Evolutionary conservation across 2,888 invertebrate species (phyloP).

Genomic region (Agrochola macilenta): DNA sequence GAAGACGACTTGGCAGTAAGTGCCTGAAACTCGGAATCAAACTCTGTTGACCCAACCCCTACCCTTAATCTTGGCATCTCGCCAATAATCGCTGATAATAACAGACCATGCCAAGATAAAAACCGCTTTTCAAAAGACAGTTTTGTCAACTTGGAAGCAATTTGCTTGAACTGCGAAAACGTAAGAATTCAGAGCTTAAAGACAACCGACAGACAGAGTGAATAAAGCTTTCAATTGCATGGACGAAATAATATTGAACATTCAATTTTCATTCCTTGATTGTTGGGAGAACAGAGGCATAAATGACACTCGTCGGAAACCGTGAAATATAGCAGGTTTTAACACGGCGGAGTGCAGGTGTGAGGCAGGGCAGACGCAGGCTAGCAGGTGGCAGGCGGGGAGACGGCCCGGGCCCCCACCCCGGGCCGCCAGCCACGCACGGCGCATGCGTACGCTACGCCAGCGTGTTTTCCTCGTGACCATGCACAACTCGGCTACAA

Average conservation of each 20-base stretch:
- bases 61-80: constrained; percentile 77
- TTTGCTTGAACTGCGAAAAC: constrained; percentile 66
- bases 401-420: constrained; percentile 36
- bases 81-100: constrained; percentile 85
- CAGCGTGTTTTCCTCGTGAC: constrained; percentile 87
- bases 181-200: constrained; percentile 35
- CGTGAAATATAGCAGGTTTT: constrained; percentile 85
- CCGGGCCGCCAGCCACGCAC: constrained; percentile 59
- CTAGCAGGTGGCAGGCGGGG: constrained; percentile 68
- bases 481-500: constrained; percentile 69
- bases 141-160: constrained; percentile 71
- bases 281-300: constrained; percentile 78
- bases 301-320: constrained; percentile 79
- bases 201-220: constrained; percentile 37
- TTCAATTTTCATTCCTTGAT: constrained; percentile 81
- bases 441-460: constrained; percentile 85
- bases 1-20: constrained; percentile 69
- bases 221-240: constrained; percentile 57
- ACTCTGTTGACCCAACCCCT: constrained; percentile 70
- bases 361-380: constrained; percentile 69
- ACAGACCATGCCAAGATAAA: constrained; percentile 80
- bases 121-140: constrained; percentile 74
- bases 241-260: constrained; percentile 70
- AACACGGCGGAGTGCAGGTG: constrained; percentile 79
- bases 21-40: constrained; percentile 61